Evolutionary conservation across 2,113 vertebrate species (phyloP), one percentile per base, ranked within the genome.

Genomic region (Petaurus breviceps): DNA sequence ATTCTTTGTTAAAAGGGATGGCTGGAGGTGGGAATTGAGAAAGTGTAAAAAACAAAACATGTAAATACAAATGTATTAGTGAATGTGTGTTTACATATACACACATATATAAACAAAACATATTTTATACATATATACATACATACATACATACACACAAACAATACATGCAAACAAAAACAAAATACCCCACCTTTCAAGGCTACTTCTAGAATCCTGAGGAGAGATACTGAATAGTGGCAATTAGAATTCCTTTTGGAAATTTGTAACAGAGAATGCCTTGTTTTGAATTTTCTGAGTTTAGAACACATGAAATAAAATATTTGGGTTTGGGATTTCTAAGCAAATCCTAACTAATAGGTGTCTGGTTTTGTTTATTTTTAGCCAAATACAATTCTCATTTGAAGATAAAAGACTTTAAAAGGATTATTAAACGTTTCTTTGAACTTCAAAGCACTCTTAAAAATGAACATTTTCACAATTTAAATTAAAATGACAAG

Each of bases 311-410:
- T 84, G 26, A 49, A 2, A 28, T 7, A 26, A 96, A 95, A 96
- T 94, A 77, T 2, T 26, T 93, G 53, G 25, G 31, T 68, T 89
- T 92, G 54, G 37, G 94, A 95, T 95, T 97, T 92, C 61, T 91
- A 93, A 51, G 47, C 84, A 96, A 97, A 97, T 84, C 25, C 46
- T 95, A 89, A 97, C 91, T 91, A 95, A 95, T 95, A 97, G n/a
- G 94, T 90, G n/a, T 97, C 94, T 84, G 47, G 93, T 93, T 93
- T 96, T 97, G 84, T 96, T 98, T 96, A 96, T 97, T 98, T 26
- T 95, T 97, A 92, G 54, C 93, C 95, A 97, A 97, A 96, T 95
- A 1, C 6, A 92, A 96, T 57, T 31, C 26, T 91, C 61, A 11
- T 92, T 96, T 96, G 95, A 93, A 96, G 95, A 97, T 92, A 95